Conservation (phyloP, 1,140 invertebrate genomes). For the Achatina immaculata region DNA sequence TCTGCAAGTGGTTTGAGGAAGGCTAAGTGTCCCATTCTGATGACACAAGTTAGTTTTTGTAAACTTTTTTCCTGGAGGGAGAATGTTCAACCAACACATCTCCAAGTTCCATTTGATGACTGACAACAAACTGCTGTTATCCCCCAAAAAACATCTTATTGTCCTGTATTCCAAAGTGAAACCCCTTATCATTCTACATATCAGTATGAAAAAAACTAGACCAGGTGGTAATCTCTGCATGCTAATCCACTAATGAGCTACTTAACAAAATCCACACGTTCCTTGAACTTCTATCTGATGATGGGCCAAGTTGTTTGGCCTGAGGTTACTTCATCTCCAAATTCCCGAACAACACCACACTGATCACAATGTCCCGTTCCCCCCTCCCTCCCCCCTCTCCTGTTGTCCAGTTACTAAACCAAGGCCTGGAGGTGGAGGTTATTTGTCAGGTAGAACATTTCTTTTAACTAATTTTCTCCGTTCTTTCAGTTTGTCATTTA, state of each 20-base stretch:
- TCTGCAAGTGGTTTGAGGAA: too few relatives aligned
- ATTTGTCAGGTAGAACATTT: neutral
- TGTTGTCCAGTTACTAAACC: neutral
- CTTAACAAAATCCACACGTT: neutral
- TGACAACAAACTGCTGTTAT: neutral
- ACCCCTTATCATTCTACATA: neutral
- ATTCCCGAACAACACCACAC: neutral
- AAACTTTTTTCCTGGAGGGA: too few relatives aligned
- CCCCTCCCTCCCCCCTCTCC: neutral
- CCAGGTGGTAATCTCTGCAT: neutral
- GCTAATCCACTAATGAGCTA: neutral
- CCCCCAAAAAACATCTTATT: neutral
- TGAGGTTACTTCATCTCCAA: neutral
- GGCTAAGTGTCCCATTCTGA: too few relatives aligned
- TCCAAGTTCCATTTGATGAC: neutral
- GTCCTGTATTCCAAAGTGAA: too few relatives aligned
- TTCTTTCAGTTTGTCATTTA: neutral
- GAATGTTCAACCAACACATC: neutral
- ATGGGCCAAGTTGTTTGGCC: neutral
- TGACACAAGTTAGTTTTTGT: too few relatives aligned
- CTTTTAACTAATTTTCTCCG: neutral
- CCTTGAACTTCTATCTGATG: neutral
- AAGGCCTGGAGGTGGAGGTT: neutral
- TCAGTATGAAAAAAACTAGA: neutral
- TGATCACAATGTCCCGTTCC: neutral